Conservation (phyloP, 2,113 vertebrate genomes). For the Phylloscopus whistleri region DNA sequence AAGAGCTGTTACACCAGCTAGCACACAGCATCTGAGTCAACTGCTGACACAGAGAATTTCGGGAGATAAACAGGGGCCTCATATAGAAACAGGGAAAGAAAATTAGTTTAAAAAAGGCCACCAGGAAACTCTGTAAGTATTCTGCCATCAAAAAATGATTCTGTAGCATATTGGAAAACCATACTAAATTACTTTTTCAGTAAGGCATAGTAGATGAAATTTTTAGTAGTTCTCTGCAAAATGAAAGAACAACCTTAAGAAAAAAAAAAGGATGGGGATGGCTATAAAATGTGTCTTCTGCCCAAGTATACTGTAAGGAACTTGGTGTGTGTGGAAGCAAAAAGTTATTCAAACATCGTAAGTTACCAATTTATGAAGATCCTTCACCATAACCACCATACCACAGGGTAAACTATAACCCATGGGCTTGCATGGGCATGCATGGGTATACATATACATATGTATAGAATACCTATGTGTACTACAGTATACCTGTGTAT, state of each 20-base stretch:
- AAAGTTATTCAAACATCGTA: not conserved
- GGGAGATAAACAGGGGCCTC: not conserved
- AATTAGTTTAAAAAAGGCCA: not conserved
- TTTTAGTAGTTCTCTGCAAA: not conserved
- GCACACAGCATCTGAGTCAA: not conserved
- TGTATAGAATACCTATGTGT: not conserved
- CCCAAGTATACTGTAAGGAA: not conserved
- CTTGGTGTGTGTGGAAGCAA: not conserved
- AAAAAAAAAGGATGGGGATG: fast-evolving
- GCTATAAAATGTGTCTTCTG: not conserved
- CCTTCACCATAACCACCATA: not conserved
- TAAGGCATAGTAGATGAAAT: not conserved
- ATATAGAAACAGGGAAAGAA: not conserved
- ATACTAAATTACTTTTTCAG: not conserved
- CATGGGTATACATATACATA: not conserved
- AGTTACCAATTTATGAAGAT: not conserved
- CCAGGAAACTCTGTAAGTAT: not conserved
- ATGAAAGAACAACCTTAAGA: not conserved
- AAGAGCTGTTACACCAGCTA: not conserved
- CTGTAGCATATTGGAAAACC: not conserved
- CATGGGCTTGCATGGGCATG: not conserved
- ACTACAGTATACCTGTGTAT: not conserved
- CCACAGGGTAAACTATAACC: not conserved
- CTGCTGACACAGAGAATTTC: not conserved
- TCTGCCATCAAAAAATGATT: not conserved